Conservation (phyloP, 2,113 vertebrate species). For the Proterorhinus semilunaris region DNA sequence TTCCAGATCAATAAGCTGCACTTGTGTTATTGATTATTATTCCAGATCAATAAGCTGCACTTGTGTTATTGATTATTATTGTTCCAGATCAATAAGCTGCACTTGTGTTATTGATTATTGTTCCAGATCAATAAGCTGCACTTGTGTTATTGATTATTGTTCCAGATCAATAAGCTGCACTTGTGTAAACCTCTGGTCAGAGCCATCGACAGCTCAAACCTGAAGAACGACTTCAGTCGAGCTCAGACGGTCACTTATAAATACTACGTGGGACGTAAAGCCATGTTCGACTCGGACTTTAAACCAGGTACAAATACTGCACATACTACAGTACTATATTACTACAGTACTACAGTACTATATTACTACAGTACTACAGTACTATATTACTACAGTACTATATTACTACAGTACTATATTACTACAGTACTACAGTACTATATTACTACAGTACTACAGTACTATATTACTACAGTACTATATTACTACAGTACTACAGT, state of each 20-base stretch:
- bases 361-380: too few species aligned
- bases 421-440: too few species aligned
- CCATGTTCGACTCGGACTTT: conserved; percentile 98
- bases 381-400: too few species aligned
- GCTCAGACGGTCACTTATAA: conserved; percentile 94
- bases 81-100: neutral
- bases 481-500: too few species aligned
- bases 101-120: neutral
- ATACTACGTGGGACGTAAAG: conserved; percentile 96
- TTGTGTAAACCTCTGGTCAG: conserved; percentile 96
- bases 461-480: too few species aligned
- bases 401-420: too few species aligned
- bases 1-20: conserved; percentile 83
- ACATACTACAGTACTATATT: too few species aligned
- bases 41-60: conserved; percentile 83
- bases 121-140: neutral
- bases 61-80: conserved; percentile 74
- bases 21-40: conserved; percentile 71
- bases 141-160: neutral
- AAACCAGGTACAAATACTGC: conserved; percentile 79
- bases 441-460: too few species aligned
- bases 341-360: too few species aligned
- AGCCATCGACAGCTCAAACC: conserved; percentile 96
- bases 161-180: conserved; percentile 95
- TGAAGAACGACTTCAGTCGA: conserved; percentile 91